Conservation (phyloP, 2,888 invertebrate genomes). For the Linyphia triangularis region DNA sequence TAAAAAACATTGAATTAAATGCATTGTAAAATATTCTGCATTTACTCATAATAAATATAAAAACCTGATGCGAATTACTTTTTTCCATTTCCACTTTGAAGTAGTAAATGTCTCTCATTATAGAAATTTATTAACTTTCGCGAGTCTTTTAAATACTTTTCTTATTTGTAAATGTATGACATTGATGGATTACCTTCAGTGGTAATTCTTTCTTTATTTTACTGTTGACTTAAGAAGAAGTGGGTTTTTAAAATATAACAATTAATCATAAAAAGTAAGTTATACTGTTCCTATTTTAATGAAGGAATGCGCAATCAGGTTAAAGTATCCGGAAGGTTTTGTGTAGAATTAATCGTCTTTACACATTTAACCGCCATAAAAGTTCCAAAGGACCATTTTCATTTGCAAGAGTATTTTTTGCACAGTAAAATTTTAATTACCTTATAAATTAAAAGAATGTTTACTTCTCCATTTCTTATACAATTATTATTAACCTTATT, state of each 20-base stretch:
- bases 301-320: neutral
- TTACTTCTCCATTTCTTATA: no score
- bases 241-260: neutral
- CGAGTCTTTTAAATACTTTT: neutral
- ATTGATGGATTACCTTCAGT: neutral
- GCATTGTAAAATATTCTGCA: no score
- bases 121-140: neutral
- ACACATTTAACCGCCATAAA: no score
- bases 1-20: no score
- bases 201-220: neutral
- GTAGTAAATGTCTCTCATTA: neutral
- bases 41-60: no score
- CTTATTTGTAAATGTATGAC: neutral
- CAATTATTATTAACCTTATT: no score
- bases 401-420: no score
- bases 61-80: no score
- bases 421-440: no score
- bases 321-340: neutral
- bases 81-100: neutral
- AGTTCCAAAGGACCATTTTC: no score
- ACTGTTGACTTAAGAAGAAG: neutral
- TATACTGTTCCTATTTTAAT: neutral
- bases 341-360: neutral
- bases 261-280: slow-evolving; percentile 3
- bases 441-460: no score